phyloP scores from a whole-genome alignment of 2,888 invertebrate genomes.

The Folsomia candida region DNA sequence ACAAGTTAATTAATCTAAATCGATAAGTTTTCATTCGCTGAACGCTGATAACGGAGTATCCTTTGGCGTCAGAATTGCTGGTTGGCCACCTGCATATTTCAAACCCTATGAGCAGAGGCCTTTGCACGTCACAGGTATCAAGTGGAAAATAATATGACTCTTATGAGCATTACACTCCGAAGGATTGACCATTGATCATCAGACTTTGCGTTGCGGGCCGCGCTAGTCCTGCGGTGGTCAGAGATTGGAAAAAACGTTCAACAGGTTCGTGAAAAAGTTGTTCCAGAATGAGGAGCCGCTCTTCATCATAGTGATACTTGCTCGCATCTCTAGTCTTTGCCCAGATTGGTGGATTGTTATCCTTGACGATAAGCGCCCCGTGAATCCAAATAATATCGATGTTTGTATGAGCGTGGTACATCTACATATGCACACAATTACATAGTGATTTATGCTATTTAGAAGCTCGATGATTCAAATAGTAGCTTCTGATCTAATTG shows the following conservation, averaged over 20 bases:
- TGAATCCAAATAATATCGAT: conserved; percentile 33
- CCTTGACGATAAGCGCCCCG: conserved; percentile 34
- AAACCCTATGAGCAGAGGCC: no score
- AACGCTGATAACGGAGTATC: conserved; percentile 29
- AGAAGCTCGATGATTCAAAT: no score
- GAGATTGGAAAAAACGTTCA: background rate
- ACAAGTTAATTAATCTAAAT: conserved; percentile 34
- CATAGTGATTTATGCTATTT: no score
- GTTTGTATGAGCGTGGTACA: conserved; percentile 36
- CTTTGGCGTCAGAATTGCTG: conserved; percentile 19
- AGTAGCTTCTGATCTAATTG: no score
- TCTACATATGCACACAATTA: no score
- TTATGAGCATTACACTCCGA: background rate
- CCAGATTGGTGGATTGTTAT: background rate
- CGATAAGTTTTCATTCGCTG: conserved; percentile 26
- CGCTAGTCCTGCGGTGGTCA: background rate
- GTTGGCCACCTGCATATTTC: background rate
- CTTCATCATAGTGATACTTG: background rate
- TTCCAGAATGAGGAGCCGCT: background rate
- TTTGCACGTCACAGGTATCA: no score
- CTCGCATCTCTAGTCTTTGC: background rate
- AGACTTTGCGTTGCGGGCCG: background rate
- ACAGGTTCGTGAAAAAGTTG: background rate
- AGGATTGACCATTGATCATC: background rate
- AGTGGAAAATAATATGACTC: no score